Evolutionary conservation across 2,888 invertebrate genomes (phyloP).

Genomic region (Acleris literana): DNA sequence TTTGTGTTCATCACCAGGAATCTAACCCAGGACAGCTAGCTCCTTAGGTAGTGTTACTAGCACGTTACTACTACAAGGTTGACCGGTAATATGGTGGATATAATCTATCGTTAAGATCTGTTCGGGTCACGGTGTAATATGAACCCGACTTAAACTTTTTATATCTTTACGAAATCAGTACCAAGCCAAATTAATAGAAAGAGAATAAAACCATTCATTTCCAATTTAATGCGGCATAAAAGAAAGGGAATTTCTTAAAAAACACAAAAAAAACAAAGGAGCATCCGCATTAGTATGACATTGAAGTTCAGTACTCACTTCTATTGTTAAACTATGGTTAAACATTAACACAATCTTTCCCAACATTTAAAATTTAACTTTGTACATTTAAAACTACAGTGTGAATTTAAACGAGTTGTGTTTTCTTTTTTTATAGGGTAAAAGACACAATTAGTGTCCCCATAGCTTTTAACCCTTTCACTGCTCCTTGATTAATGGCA

Average conservation of each 20-base stretch:
- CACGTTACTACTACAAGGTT: too few relatives aligned
- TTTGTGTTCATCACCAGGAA: too few relatives aligned
- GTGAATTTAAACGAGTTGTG: conserved; percentile 30
- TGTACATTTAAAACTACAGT: conserved; percentile 28
- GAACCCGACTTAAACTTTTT: too few relatives aligned
- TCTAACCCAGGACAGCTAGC: too few relatives aligned
- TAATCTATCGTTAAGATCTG: too few relatives aligned
- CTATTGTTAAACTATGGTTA: background rate
- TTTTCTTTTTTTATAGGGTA: conserved; percentile 46
- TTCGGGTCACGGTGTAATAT: too few relatives aligned
- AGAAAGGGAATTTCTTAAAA: conserved; percentile 30
- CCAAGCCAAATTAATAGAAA: background rate
- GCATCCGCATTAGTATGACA: conserved; percentile 60
- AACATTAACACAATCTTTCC: conserved; percentile 20
- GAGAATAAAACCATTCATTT: conserved; percentile 9
- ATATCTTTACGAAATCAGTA: too few relatives aligned
- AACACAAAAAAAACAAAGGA: conserved; percentile 33
- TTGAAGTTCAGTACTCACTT: conserved; percentile 48
- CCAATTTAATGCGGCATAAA: conserved; percentile 23
- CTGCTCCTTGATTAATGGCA: conserved; percentile 72
- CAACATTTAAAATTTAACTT: conserved; percentile 13
- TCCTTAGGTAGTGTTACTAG: too few relatives aligned
- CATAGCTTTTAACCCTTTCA: conserved; percentile 70
- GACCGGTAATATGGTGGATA: too few relatives aligned
- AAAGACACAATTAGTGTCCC: conserved; percentile 61